Base-by-base conservation (phyloP, 2,888 invertebrate genomes). In the Platycnemis pennipes region DNA sequence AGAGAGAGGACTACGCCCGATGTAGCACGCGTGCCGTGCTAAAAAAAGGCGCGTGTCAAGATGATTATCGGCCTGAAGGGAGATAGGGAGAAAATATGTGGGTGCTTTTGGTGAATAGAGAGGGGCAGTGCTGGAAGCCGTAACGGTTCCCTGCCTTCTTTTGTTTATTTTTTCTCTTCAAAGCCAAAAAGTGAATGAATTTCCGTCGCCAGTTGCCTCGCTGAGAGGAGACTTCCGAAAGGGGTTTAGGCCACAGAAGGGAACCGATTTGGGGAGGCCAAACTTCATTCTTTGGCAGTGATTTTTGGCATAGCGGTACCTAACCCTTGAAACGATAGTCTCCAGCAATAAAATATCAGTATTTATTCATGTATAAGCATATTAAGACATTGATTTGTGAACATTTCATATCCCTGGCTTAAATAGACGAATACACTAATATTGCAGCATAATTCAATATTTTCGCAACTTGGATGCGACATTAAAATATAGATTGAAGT, bases 221-320 rank as follows among this genome's bases (percentile, higher is more conserved):
- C 77, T 77, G 77, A 77, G 77, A 77, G 77, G 77, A 77, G 16
- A 77, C 77, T 77, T 77, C 77, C 77, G 77, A 77, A 77, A 16
- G 31, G 31, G 3, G 31, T 5, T 13, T 37, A 8, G 31, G 77
- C 11, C 11, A 1, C 26, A 37, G 77, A 63, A 63, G 26, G 63
- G 63, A n/a, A 63, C 26, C 26, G 63, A 8, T 63, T 8, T 4
- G 26, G 26, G 3, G n/a, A 63, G 19, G 53, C 1, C n/a, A n/a
- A n/a, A 49, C 49, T 49, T 19, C 49, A 11, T 16, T 11, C 77
- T 8, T 11, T 13, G 37, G 77, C 31, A 16, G 37, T 37, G 77
- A 16, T 8, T 77, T 77, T 77, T 63, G 63, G 63, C 5, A 63
- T 1, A 26, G 49, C 0, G 13, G 49, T n/a, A n/a, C n/a, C n/a